Conservation (phyloP, 2,113 vertebrate genomes). For the Eclectus roratus region DNA sequence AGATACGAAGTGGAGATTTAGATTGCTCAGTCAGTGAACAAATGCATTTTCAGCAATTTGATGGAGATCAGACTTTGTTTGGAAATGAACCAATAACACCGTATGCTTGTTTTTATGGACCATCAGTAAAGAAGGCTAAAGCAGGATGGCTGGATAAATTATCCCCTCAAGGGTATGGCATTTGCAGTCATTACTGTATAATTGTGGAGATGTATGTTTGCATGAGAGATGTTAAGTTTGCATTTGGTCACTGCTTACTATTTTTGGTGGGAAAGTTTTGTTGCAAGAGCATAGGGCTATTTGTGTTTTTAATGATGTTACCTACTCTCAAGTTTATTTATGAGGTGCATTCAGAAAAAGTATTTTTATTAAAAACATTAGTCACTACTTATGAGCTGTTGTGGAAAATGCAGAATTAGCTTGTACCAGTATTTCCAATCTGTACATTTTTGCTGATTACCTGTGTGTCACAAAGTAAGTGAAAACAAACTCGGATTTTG, state of each 20-base stretch:
- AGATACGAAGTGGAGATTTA: conserved; percentile 33
- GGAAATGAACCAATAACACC: conserved; percentile 80
- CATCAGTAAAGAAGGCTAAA: conserved; percentile 74
- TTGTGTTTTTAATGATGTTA: background rate
- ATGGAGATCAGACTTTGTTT: background rate
- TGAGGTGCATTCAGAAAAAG: background rate
- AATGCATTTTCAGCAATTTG: conserved; percentile 42
- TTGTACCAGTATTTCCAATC: background rate
- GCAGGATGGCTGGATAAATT: conserved; percentile 95
- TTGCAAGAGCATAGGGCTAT: background rate
- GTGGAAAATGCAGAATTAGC: background rate
- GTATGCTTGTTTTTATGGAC: conserved; percentile 93
- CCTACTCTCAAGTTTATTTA: background rate
- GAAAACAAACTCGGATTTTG: background rate
- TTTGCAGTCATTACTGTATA: background rate
- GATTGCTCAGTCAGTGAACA: conserved; percentile 60
- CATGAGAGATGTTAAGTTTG: background rate
- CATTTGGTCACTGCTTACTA: background rate
- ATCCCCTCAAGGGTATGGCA: conserved; percentile 89
- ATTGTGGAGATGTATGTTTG: background rate
- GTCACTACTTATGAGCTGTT: background rate
- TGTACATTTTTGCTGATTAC: background rate
- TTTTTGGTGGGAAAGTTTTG: background rate
- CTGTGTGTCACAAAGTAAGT: background rate
- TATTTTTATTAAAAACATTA: background rate